A percentile compares a stretch with the other conserved stretches of the same genome.
Evolutionary conservation across 92 coral and sea anemone genomes (phyloP).

Genomic region (Isaurus tuberculatus): DNA sequence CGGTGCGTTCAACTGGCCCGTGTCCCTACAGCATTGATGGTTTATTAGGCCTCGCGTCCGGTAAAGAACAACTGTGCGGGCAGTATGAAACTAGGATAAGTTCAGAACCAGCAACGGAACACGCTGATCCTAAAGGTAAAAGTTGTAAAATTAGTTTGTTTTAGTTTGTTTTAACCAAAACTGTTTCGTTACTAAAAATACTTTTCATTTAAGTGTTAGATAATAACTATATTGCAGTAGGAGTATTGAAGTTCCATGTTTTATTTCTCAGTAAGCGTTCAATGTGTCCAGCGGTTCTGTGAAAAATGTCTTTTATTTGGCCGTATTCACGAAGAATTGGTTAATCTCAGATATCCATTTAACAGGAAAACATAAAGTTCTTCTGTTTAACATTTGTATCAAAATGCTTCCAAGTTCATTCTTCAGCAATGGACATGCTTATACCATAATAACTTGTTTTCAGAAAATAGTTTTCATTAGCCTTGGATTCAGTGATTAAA

Average conservation of each 20-base stretch:
- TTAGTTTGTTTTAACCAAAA: not conserved
- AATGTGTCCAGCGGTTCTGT: not conserved
- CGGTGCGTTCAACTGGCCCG: slow-evolving; percentile 15
- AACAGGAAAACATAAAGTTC: no score
- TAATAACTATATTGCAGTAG: not conserved
- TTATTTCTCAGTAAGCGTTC: not conserved
- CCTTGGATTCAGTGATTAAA: no score
- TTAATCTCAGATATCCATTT: not conserved
- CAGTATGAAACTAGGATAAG: not conserved
- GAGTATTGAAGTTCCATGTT: not conserved
- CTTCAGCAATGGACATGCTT: no score
- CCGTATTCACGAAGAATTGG: not conserved
- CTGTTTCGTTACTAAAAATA: no score
- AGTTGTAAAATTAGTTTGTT: not conserved
- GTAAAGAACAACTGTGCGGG: not conserved
- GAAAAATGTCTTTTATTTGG: not conserved
- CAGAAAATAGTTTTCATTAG: no score
- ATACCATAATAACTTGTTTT: no score
- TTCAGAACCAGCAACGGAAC: not conserved
- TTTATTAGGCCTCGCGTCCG: slow-evolving; percentile 69
- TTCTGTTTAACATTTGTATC: no score
- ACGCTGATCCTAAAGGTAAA: slow-evolving; percentile 1
- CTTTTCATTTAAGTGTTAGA: not conserved
- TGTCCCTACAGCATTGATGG: slow-evolving; percentile 83
- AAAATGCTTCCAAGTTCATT: no score